A percentile compares a stretch with the other conserved stretches of the same genome.
phyloP scores from a whole-genome alignment of 2,797 vertebrate genomes.

The Lutjanus argentimaculatus region DNA sequence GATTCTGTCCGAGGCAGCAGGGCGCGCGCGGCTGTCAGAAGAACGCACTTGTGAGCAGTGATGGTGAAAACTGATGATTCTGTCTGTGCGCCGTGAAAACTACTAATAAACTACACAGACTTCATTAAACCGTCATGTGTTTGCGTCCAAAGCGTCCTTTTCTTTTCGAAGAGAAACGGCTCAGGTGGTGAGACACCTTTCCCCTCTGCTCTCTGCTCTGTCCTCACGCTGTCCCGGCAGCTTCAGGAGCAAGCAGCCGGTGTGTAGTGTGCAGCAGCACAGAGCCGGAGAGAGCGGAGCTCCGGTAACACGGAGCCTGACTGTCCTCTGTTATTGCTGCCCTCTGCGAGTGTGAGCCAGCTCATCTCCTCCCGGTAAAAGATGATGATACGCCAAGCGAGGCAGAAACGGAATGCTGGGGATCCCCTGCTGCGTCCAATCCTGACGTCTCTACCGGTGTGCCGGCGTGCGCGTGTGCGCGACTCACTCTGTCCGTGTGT shows the following conservation, averaged over 20 bases:
- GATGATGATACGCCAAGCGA: slow-evolving; percentile 75
- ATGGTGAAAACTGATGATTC: neutral
- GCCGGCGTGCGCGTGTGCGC: slow-evolving; percentile 14
- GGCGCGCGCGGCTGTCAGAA: slow-evolving; percentile 34
- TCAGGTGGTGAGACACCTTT: slow-evolving; percentile 13
- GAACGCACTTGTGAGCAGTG: slow-evolving; percentile 24
- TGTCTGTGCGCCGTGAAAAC: neutral
- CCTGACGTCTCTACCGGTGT: slow-evolving; percentile 71
- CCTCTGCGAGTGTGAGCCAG: slow-evolving; percentile 65
- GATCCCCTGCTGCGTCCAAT: slow-evolving; percentile 83
- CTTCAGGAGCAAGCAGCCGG: neutral
- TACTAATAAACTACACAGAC: slow-evolving; percentile 20
- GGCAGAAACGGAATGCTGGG: slow-evolving; percentile 74
- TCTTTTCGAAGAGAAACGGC: neutral
- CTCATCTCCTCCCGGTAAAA: slow-evolving; percentile 71
- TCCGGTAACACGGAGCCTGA: slow-evolving; percentile 25
- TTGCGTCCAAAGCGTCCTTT: slow-evolving; percentile 14
- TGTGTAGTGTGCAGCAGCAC: neutral
- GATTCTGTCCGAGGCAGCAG: neutral
- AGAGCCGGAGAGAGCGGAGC: slow-evolving; percentile 22
- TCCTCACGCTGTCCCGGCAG: slow-evolving; percentile 34
- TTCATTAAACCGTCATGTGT: neutral
- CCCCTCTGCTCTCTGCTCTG: slow-evolving; percentile 21
- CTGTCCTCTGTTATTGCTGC: slow-evolving; percentile 56
- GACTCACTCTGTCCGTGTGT: slow-evolving; percentile 2